phyloP scores from a whole-genome alignment of 2,888 invertebrate genomes.

The Parnassius glacialis region DNA sequence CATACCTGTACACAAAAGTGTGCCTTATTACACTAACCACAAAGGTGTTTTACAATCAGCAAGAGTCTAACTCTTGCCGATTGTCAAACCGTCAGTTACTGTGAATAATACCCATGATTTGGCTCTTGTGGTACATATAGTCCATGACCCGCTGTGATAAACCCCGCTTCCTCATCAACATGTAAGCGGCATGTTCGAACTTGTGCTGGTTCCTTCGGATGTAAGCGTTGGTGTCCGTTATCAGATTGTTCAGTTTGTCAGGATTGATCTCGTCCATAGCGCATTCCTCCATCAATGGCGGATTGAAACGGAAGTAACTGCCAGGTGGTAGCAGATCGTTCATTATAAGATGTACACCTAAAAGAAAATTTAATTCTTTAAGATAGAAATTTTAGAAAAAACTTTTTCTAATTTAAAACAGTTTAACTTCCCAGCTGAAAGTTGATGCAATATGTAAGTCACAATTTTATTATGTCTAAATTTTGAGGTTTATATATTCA shows the following conservation, averaged over 20 bases:
- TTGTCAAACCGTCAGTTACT: constrained; percentile 41
- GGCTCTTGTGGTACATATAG: constrained; percentile 41
- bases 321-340: constrained; percentile 87
- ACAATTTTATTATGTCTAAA: too few relatives aligned
- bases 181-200: constrained; percentile 82
- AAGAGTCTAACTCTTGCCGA: constrained; percentile 36
- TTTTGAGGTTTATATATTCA: too few relatives aligned
- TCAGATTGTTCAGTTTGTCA: constrained; percentile 85
- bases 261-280: constrained; percentile 90
- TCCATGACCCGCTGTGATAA: constrained; percentile 48
- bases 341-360: constrained; percentile 89
- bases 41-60: constrained; percentile 31
- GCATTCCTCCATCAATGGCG: constrained; percentile 89
- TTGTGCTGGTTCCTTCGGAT: constrained; percentile 90
- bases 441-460: too few relatives aligned
- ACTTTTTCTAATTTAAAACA: too few relatives aligned
- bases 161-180: constrained; percentile 47
- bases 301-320: constrained; percentile 92
- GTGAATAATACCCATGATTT: constrained; percentile 48
- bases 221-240: constrained; percentile 89
- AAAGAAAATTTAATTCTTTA: background rate
- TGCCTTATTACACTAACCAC: background rate
- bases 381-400: background rate
- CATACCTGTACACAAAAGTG: background rate
- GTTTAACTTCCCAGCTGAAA: background rate